phyloP scores from a whole-genome alignment of 2,888 invertebrate genomes.

The Siphlonurus alternatus region DNA sequence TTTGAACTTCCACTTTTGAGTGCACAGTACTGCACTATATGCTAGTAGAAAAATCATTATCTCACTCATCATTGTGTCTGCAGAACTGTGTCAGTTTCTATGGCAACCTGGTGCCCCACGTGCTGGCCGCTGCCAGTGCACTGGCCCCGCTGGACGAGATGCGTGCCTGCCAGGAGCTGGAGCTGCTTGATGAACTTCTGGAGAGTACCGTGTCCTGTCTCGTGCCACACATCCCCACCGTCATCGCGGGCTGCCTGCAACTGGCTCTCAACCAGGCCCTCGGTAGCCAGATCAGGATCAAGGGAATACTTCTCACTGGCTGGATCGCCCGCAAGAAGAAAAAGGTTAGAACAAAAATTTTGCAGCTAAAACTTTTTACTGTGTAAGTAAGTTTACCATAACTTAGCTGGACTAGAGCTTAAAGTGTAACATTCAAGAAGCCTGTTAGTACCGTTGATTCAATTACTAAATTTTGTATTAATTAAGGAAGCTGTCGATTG shows the following conservation, averaged over 20 bases:
- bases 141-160: slow-evolving; percentile 38
- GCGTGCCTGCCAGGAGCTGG: slow-evolving; percentile 41
- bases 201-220: slow-evolving; percentile 42
- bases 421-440: too few relatives aligned
- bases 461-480: too few relatives aligned
- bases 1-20: too few relatives aligned
- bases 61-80: too few relatives aligned
- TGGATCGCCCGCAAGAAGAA: slow-evolving; percentile 50
- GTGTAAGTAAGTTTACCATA: too few relatives aligned
- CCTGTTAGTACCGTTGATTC: too few relatives aligned
- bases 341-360: slow-evolving; percentile 30
- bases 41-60: too few relatives aligned
- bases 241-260: slow-evolving; percentile 48
- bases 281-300: slow-evolving; percentile 43
- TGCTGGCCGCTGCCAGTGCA: slow-evolving; percentile 41
- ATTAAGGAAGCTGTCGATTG: too few relatives aligned
- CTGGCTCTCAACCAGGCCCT: slow-evolving; percentile 38
- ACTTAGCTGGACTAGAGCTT: too few relatives aligned
- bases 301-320: slow-evolving; percentile 47
- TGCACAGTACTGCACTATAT: too few relatives aligned
- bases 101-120: slow-evolving; percentile 40
- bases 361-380: too few relatives aligned
- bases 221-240: slow-evolving; percentile 41
- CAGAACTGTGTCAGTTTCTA: slow-evolving; percentile 36
- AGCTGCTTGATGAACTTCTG: slow-evolving; percentile 42